A percentile compares a stretch with the other conserved stretches of the same genome.
phyloP scores from a whole-genome alignment of 1,140 invertebrate species.

The Oryctes rhinoceros region DNA sequence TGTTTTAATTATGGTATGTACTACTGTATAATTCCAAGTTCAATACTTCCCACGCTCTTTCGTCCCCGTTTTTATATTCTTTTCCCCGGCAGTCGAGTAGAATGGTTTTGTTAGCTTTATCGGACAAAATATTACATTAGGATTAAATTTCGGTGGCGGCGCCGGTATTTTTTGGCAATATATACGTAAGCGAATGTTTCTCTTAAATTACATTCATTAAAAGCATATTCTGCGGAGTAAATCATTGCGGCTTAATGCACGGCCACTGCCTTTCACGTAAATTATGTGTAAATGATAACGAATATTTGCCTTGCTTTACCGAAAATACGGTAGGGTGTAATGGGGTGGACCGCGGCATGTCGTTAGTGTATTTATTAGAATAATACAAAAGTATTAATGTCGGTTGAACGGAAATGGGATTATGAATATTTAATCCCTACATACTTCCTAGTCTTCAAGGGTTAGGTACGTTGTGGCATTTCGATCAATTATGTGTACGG shows the following conservation, averaged over 20 bases:
- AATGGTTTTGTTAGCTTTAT: not conserved
- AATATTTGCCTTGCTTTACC: slow-evolving; percentile 23
- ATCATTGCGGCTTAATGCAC: slow-evolving; percentile 28
- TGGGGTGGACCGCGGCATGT: not conserved
- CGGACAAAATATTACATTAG: not conserved
- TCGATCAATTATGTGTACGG: not conserved
- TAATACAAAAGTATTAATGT: slow-evolving; percentile 12
- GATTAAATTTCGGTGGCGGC: not conserved
- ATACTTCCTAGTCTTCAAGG: not conserved
- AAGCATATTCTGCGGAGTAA: slow-evolving; percentile 23
- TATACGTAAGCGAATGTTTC: not conserved
- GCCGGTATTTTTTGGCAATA: not conserved
- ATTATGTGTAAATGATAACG: slow-evolving; percentile 36
- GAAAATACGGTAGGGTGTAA: not conserved
- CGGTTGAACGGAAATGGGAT: not conserved
- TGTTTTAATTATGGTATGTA: too few relatives aligned
- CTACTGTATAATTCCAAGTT: too few relatives aligned
- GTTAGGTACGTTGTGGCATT: not conserved
- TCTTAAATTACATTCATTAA: slow-evolving; percentile 28
- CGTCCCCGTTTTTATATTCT: not conserved
- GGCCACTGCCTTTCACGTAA: slow-evolving; percentile 16
- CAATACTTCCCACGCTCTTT: too few relatives aligned
- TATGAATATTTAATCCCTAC: slow-evolving; percentile 10
- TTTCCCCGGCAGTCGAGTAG: not conserved
- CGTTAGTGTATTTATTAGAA: slow-evolving; percentile 22